Evolutionary conservation across 2,888 invertebrate species (phyloP), one percentile per base, ranked within the genome.

Genomic region (Euphydryas editha): DNA sequence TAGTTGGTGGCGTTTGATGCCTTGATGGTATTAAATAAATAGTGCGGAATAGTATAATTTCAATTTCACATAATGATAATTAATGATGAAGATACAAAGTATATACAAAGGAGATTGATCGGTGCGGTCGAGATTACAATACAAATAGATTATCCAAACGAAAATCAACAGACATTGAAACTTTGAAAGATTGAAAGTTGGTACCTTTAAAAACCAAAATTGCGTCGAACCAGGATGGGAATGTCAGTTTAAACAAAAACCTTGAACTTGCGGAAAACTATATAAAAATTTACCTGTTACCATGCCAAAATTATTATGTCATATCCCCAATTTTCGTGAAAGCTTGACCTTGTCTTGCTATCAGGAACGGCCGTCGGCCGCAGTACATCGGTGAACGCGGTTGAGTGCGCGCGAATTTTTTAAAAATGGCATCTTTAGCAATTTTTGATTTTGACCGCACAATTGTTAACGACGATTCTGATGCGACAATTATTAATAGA

Each of bases 371-470:
- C 7, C 8, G 13, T n/a, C 46, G 36, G 70, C 47, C 71, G 73
- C 83, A 85, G 84, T 84, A 56, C 70, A 65, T 68, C 61, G 62
- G 59, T 46, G 65, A 67, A 68, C 20, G 72, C 68, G 64, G 72
- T 56, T 24, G 58, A 46, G 78, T 72, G 78, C 79, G 82, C 80
- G 83, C 81, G 82, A 66, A 63, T 72, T 74, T 73, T 74, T 77
- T 71, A 73, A 73, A 42, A 36, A 91, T 91, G 91, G 75, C 83
- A 37, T 85, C 80, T 1, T 74, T 92, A 63, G 92, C 92, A 0
- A 82, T 92, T 49, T 92, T 92, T 72, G 92, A 92, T 80, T 92
- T 92, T 68, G 92, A 92, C 68, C 87, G 89, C 21, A 92, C 92
- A 11, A 84, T 92, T 18, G 91, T 92, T 0, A 83, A 87, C 47